phyloP scores from a whole-genome alignment of 2,888 invertebrate genomes.

The Brassicogethes aeneus region DNA sequence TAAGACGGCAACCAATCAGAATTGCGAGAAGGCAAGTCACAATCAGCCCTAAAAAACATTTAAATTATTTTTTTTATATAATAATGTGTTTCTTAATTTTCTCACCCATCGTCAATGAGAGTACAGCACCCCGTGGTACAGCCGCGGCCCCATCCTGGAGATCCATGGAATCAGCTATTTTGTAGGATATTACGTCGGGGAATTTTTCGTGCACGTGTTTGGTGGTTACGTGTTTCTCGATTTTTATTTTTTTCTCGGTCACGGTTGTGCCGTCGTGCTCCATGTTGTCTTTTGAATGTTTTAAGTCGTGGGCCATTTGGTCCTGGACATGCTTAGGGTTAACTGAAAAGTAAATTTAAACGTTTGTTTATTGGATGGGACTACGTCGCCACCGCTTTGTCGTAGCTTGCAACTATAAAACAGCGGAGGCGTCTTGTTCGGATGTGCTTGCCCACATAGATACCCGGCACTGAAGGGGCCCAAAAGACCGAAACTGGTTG shows the following conservation, averaged over 20 bases:
- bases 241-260: slow-evolving; percentile 17
- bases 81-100: slow-evolving; percentile 1
- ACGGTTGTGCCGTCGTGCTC: slow-evolving; percentile 15
- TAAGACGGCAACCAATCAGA: slow-evolving; percentile 73
- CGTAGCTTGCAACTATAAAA: neutral
- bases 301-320: slow-evolving; percentile 37
- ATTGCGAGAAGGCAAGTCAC: slow-evolving; percentile 74
- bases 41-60: slow-evolving; percentile 53
- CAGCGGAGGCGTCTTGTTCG: too few species aligned
- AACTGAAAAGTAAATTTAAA: slow-evolving; percentile 16
- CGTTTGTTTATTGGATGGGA: neutral
- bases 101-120: slow-evolving; percentile 67
- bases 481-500: too few species aligned
- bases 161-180: slow-evolving; percentile 27
- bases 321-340: slow-evolving; percentile 34
- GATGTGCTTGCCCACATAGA: too few species aligned
- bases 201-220: slow-evolving; percentile 20
- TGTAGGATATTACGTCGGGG: slow-evolving; percentile 29
- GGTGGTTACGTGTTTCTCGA: slow-evolving; percentile 16
- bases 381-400: neutral
- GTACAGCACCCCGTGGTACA: slow-evolving; percentile 69
- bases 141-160: slow-evolving; percentile 54
- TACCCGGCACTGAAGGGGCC: too few species aligned
- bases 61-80: neutral
- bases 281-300: slow-evolving; percentile 33